Evolutionary conservation across 2,888 invertebrate genomes (phyloP), one percentile per base, ranked within the genome.

Genomic region (Callyntrura guangdongensis): DNA sequence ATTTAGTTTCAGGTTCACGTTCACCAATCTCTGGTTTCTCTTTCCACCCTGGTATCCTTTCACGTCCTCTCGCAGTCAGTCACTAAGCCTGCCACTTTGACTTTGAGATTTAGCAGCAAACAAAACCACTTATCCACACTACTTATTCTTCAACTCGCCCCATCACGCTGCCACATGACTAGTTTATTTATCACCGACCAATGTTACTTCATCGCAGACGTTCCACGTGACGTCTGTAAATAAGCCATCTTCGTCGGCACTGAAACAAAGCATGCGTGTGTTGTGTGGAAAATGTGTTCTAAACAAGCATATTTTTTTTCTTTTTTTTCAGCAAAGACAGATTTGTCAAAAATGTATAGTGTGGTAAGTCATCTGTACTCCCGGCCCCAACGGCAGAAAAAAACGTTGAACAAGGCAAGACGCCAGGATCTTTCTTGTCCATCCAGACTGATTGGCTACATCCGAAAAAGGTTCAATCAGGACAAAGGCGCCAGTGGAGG

Each of bases 311-410:
- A n/a, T n/a, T n/a, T n/a, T n/a, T n/a, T n/a, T n/a, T n/a, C n/a
- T n/a, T n/a, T n/a, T n/a, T n/a, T n/a, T n/a, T n/a, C n/a, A n/a
- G n/a, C n/a, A n/a, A 61, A 59, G 53, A 61, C 81, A 36, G 14
- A n/a, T 74, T 11, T n/a, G 3, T 20, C 17, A 61, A 85, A 27
- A 59, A 94, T 94, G 94, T 94, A 94, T 92, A 94, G 94, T 86
- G 94, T 94, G 59, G 94, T 94, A 22, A 94, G 94, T 89, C 94
- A 94, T 74, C 91, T 94, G 69, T 94, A 94, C 90, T 94, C 94
- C 8, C 86, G 94, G 83, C 94, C 94, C 67, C 92, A 92, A 86
- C 88, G 93, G 53, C 94, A 94, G 79, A 94, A 94, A 91, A 91
- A 94, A 92, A 47, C 93, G 59, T 61, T 86, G 11, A 91, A 89